A percentile compares a stretch with the other conserved stretches of the same genome.
Evolutionary conservation across 2,888 invertebrate genomes (phyloP).

Genomic region (Tanytarsus gracilentus): DNA sequence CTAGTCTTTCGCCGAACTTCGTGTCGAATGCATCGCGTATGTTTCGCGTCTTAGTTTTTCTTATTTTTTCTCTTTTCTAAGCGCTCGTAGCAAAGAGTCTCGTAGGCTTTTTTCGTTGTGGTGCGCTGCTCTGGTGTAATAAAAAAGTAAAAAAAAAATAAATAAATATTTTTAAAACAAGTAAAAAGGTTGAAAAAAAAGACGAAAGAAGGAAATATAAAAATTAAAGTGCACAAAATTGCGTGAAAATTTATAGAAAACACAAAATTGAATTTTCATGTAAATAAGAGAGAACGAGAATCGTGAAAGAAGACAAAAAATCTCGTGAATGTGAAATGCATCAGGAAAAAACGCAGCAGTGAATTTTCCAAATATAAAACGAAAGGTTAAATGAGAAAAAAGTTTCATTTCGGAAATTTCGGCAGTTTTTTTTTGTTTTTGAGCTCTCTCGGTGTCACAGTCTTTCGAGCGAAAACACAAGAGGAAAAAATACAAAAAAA

Average conservation of each 20-base stretch:
- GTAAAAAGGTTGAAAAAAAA: too few relatives aligned
- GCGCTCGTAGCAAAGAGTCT: neutral
- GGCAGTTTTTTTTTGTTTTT: neutral
- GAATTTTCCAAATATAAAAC: neutral
- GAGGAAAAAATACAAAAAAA: slow-evolving; percentile 13
- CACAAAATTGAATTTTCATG: too few relatives aligned
- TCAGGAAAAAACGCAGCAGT: neutral
- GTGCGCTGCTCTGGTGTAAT: too few relatives aligned
- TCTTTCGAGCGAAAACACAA: slow-evolving; percentile 3
- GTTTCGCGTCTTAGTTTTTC: slow-evolving; percentile 7
- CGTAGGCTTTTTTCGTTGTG: too few relatives aligned
- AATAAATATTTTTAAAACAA: neutral
- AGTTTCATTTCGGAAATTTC: neutral
- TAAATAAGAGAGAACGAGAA: neutral
- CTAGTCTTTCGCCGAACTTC: slow-evolving; percentile 45
- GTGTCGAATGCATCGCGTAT: slow-evolving; percentile 43
- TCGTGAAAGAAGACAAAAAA: neutral
- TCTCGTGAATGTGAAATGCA: neutral
- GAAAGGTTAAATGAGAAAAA: neutral
- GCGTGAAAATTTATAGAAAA: too few relatives aligned
- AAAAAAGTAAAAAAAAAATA: neutral
- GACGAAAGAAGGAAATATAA: too few relatives aligned
- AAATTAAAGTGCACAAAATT: too few relatives aligned
- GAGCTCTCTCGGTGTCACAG: neutral
- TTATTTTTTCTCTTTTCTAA: neutral